phyloP scores from a whole-genome alignment of 2,113 vertebrate species.

The Aegithalos caudatus region DNA sequence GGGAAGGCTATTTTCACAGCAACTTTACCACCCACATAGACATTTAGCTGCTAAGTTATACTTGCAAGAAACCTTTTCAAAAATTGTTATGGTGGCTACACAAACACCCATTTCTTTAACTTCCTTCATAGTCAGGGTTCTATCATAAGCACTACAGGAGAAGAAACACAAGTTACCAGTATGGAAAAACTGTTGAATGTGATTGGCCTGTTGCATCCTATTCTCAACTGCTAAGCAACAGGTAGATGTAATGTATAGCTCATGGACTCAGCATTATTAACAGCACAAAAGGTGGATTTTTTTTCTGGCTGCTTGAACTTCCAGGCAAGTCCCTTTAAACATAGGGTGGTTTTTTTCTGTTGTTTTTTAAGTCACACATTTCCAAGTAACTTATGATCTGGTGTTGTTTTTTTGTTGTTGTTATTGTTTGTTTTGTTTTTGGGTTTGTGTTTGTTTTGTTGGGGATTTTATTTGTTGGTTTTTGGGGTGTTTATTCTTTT shows the following conservation, averaged over 20 bases:
- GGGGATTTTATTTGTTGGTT: too few species aligned
- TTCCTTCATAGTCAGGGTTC: background rate
- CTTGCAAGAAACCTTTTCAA: background rate
- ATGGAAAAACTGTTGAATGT: background rate
- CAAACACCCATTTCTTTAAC: background rate
- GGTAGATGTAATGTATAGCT: background rate
- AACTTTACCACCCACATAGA: background rate
- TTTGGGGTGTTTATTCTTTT: background rate
- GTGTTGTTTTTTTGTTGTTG: background rate
- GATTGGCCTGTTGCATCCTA: background rate
- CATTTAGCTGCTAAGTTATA: background rate
- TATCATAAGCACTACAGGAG: background rate
- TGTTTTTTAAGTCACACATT: background rate
- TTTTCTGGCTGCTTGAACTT: background rate
- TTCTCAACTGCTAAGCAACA: background rate
- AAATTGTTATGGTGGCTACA: background rate
- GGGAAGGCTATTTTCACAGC: background rate
- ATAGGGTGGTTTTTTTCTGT: fast-evolving
- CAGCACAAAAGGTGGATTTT: background rate
- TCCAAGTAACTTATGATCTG: background rate
- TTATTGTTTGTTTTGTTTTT: background rate
- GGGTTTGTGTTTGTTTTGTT: background rate
- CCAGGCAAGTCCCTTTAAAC: background rate
- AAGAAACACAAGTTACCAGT: background rate
- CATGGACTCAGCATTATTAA: background rate